Base-by-base conservation (phyloP, 2,888 invertebrate genomes). In the Mystacides longicornis region DNA sequence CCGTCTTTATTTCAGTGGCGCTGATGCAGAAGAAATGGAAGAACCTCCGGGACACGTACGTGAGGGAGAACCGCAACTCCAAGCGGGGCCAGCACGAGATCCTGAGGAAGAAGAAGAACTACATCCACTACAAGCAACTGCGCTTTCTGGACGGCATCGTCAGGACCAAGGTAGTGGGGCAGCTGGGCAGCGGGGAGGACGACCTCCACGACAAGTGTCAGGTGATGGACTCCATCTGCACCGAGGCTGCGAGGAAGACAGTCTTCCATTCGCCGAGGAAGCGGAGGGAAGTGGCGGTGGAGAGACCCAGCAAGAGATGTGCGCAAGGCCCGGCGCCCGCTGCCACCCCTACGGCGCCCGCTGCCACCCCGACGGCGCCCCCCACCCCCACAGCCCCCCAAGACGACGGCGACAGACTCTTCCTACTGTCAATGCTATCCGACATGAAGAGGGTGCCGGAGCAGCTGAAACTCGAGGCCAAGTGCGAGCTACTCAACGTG, bases 361-460 rank as follows among this genome's bases (percentile, higher is more conserved):
- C n/a, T n/a, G 7, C 37, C 14, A 3, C 14, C n/a, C 37, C 37
- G 37, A 3, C 14, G 3, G n/a, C 37, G 3, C 7, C 14, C 7
- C 37, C 37, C 4, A 3, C 16, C 14, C 37, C 7, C 4, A n/a
- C 37, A 14, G 7, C 37, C 14, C n/a, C 14, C 3, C n/a, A 37
- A 14, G 46, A 46, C 14, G 46, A 46, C n/a, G 16, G 46, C 14
- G 46, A 46, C 19, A 46, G 14, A 19, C 46, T 46, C 5, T 46
- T 46, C 21, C 14, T 46, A 14, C 46, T 46, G 11, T 46, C 46
- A 5, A 11, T 46, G 9, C 21, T 19, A 3, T 3, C 20, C 4
- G 46, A 46, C 14, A 20, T 46, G 46, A 46, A 46, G 21, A 5
- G 46, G 20, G 21, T 46, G 9, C 46, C 46, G 7, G 46, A 46